Base-by-base conservation (phyloP, 2,888 invertebrate species). In the Stenotaenia linearis region DNA sequence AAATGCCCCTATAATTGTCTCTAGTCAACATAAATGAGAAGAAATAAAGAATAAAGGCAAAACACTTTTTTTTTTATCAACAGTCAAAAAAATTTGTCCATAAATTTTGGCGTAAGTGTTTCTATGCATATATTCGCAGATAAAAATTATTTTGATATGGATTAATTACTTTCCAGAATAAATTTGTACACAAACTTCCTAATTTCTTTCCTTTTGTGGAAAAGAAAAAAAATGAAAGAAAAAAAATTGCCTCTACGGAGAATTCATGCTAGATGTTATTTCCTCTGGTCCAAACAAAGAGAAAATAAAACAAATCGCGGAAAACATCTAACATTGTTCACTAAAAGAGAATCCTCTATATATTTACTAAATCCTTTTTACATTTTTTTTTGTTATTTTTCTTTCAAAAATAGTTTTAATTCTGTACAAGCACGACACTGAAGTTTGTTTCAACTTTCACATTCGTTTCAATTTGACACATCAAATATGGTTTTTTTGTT, bases 331-430 rank as follows among this genome's bases (percentile, higher is more conserved):
- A 61, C 61, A 61, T 61, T 25, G 23, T 7, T 61, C 28, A 61
- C 61, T 61, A 61, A 61, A 45, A 45, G 45, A 45, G 45, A 45
- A 61, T 61, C 61, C 61, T 15, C 61, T 61, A 61, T 25, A 61
- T 61, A 61, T 61, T 25, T 23, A 61, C 61, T 61, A 61, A 61
- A 61, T 25, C 25, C 61, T 25, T 56, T 56, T 61, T 61, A 25
- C 25, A 25, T 61, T 61, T 61, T 61, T 61, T 61, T 61, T 61
- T 61, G 25, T 61, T 61, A 61, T 61, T 61, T 61, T 61, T 61
- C 28, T 61, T 61, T 61, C 61, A 61, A 61, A 61, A 61, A 61
- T 61, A 61, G 61, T 61, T 61, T 61, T 61, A 61, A 61, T 61
- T 61, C 61, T 61, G 61, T 61, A 61, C 61, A 61, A 61, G 61